Conservation (phyloP, 2,113 vertebrate species). For the Larimichthys polyactis region DNA sequence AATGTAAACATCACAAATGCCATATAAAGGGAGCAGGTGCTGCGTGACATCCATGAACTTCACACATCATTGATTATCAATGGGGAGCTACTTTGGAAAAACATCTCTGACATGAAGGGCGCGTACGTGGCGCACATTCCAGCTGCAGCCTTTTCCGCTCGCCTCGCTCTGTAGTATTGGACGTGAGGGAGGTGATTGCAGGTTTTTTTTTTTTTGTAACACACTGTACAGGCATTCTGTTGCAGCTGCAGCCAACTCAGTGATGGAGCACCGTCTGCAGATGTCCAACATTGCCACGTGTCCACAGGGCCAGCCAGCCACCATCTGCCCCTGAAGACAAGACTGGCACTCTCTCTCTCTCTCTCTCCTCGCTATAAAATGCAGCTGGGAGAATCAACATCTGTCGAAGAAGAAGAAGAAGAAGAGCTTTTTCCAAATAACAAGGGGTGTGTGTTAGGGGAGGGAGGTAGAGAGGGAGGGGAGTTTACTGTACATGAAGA, state of each 20-base stretch:
- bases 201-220: slow-evolving; percentile 8
- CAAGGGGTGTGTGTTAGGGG: slow-evolving; percentile 23
- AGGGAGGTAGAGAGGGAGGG: background rate
- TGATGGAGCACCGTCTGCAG: slow-evolving; percentile 56
- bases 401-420: slow-evolving; percentile 55
- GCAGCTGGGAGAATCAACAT: slow-evolving; percentile 75
- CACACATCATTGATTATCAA: slow-evolving; percentile 70
- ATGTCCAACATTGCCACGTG: slow-evolving; percentile 73
- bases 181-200: slow-evolving; percentile 49
- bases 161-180: slow-evolving; percentile 31
- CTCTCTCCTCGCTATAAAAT: slow-evolving; percentile 59
- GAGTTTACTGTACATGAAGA: slow-evolving; percentile 39
- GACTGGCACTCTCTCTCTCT: slow-evolving; percentile 64
- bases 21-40: slow-evolving; percentile 69
- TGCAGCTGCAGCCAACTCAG: slow-evolving; percentile 26
- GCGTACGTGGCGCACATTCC: slow-evolving; percentile 71
- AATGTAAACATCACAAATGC: slow-evolving; percentile 61
- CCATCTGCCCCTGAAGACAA: slow-evolving; percentile 78
- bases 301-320: slow-evolving; percentile 64
- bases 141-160: slow-evolving; percentile 45
- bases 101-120: slow-evolving; percentile 57
- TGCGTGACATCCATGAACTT: slow-evolving; percentile 48
- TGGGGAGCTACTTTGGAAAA: slow-evolving; percentile 67
- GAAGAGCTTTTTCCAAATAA: slow-evolving; percentile 64
- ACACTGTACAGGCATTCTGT: slow-evolving; percentile 8